A percentile compares a stretch with the other conserved stretches of the same genome.
Evolutionary conservation across 2,113 vertebrate genomes (phyloP).

Genomic region (Carassius auratus): DNA sequence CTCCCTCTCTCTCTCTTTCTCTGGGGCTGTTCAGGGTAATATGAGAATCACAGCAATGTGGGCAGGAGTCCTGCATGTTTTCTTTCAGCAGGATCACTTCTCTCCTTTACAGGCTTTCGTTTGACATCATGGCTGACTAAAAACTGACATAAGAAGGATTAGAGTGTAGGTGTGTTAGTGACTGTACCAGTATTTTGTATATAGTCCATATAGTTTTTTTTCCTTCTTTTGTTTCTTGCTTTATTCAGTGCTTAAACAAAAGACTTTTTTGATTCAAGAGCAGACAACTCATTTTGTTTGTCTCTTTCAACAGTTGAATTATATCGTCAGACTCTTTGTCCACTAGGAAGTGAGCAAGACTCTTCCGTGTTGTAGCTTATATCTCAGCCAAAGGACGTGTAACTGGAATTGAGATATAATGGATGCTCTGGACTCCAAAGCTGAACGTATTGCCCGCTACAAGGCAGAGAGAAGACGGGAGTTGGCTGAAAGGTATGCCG

Average conservation of each 20-base stretch:
- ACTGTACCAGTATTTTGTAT: not conserved
- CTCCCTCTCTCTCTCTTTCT: constrained; percentile 43
- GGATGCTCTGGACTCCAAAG: constrained; percentile 75
- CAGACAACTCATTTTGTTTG: not conserved
- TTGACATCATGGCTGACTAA: not conserved
- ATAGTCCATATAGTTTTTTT: not conserved
- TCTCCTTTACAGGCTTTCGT: not conserved
- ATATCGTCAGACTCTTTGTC: constrained; percentile 57
- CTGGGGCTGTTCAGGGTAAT: constrained; percentile 61
- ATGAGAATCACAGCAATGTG: constrained; percentile 60
- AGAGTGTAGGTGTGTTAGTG: constrained; percentile 25
- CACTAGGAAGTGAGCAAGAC: constrained; percentile 37
- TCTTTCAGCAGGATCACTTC: constrained; percentile 12
- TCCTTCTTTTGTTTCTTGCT: too few species aligned
- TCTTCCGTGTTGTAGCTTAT: not conserved
- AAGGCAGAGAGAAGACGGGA: constrained; percentile 79
- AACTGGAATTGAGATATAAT: constrained; percentile 48
- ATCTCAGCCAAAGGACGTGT: not conserved
- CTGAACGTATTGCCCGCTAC: constrained; percentile 80
- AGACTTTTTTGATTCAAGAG: not conserved
- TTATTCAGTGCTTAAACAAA: too few species aligned
- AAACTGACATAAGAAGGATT: not conserved
- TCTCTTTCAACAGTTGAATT: constrained; percentile 63
- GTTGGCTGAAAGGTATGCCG: constrained; percentile 75
- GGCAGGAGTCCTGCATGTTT: constrained; percentile 43